phyloP scores from a whole-genome alignment of 2,113 vertebrate genomes.

The Elgaria multicarinata region DNA sequence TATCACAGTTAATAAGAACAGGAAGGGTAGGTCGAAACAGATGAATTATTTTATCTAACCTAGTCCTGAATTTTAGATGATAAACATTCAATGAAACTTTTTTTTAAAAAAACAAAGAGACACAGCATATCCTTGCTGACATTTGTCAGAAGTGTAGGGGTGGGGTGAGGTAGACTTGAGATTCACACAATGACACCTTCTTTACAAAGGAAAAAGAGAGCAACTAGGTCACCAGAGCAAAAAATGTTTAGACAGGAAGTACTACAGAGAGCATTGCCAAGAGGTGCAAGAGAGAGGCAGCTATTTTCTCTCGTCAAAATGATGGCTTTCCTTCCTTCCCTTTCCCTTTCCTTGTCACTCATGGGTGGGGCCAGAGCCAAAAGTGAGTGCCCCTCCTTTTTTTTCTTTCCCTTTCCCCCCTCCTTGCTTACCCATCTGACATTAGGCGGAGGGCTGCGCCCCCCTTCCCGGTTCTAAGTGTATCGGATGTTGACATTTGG shows the following conservation, averaged over 20 bases:
- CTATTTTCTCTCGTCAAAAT: not conserved
- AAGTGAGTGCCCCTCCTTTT: not conserved
- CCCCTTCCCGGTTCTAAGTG: no score
- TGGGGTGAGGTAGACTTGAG: no score
- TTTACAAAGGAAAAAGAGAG: not conserved
- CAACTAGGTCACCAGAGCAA: not conserved
- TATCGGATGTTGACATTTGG: not conserved
- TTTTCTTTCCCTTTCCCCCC: not conserved
- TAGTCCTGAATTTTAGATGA: no score
- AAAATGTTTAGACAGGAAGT: not conserved
- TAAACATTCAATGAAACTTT: no score
- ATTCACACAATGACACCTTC: not conserved
- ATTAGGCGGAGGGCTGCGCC: not conserved
- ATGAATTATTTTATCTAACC: no score
- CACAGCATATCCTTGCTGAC: no score
- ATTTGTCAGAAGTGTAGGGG: not conserved
- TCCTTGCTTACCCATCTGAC: no score
- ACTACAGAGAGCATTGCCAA: not conserved
- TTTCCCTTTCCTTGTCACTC: not conserved
- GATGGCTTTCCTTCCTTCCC: not conserved
- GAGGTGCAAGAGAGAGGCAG: not conserved
- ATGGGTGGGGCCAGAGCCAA: not conserved
- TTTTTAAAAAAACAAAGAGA: no score
- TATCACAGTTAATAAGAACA: no score
- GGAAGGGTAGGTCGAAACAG: no score